A percentile compares a stretch with the other conserved stretches of the same genome.
phyloP scores from a whole-genome alignment of 2,888 invertebrate species.

The Molorchus minor region DNA sequence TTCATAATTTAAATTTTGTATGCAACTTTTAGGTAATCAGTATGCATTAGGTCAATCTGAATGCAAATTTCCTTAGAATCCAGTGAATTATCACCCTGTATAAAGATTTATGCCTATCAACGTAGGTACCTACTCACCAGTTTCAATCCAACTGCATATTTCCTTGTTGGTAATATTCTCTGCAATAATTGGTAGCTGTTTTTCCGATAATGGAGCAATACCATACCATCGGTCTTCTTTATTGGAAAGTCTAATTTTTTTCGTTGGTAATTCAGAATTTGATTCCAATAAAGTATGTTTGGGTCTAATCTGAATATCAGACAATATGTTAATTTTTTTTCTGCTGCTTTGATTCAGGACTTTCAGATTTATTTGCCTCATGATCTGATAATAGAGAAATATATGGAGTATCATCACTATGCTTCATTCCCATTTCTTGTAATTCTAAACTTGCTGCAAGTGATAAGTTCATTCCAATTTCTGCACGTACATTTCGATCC shows the following conservation, averaged over 20 bases:
- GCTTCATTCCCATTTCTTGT: not conserved
- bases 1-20: too few species aligned
- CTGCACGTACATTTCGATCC: not conserved
- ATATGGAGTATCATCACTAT: not conserved
- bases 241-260: not conserved
- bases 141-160: not conserved
- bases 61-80: too few species aligned
- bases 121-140: constrained; percentile 9
- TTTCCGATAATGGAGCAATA: not conserved
- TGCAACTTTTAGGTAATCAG: too few species aligned
- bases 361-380: not conserved
- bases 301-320: constrained; percentile 24
- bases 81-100: too few species aligned
- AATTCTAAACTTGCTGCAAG: not conserved
- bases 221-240: not conserved
- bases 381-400: not conserved
- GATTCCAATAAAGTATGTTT: not conserved
- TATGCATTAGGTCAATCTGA: too few species aligned
- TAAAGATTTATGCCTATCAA: too few species aligned
- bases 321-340: constrained; percentile 25
- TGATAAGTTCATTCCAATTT: not conserved
- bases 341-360: not conserved
- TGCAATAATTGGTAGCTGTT: not conserved
- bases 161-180: not conserved
- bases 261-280: not conserved